Base-by-base conservation (phyloP, 53 echinoderm and acorn worm genomes). In the Hippasteria phrygiana region DNA sequence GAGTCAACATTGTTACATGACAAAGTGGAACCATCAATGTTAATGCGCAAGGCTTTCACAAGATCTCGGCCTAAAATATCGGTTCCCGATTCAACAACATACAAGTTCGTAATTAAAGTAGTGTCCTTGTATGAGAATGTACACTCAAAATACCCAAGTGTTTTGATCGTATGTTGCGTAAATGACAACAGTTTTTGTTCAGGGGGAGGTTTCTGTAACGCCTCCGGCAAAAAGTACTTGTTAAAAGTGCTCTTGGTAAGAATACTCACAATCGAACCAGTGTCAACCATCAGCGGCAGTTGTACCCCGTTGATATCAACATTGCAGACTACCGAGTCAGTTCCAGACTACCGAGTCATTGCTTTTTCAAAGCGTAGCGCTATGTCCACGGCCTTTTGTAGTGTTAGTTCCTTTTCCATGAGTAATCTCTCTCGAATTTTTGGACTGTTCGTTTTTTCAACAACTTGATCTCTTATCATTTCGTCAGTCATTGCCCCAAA, bases 381-480 rank as follows among this genome's bases (percentile, higher is more conserved):
- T 45, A 88, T 48, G 18, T 59, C 41, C 32, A 55, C 32, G 42
- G 55, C 40, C 37, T 81, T 90, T 40, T 86, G 75, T 3, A 86
- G 53, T 0, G 86, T 91, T 24, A 86, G 74, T 16, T 88, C 88
- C 27, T 77, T 59, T 43, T 74, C 74, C 74, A 88, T 43, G 11
- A 88, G 46, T n/a, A 90, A 38, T 18, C 75, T 40, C 43, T 93
- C 93, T 7, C 74, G 43, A 22, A 74, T 43, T 27, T 75, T 71
- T 3, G 66, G 34, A 28, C 77, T 74, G 16, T 14, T 81, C 13
- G 83, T 76, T 64, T 91, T 91, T 14, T 91, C 69, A 10, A 91
- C 79, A 38, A 93, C 55, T 46, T 91, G 90, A 32, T 94, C 94
- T 12, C 91, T 14, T 17, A 94, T 81, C 88, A 93, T 50, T 71